Evolutionary conservation across 1,140 invertebrate genomes (phyloP), one percentile per base, ranked within the genome.

Genomic region (Zaprionus africanus): DNA sequence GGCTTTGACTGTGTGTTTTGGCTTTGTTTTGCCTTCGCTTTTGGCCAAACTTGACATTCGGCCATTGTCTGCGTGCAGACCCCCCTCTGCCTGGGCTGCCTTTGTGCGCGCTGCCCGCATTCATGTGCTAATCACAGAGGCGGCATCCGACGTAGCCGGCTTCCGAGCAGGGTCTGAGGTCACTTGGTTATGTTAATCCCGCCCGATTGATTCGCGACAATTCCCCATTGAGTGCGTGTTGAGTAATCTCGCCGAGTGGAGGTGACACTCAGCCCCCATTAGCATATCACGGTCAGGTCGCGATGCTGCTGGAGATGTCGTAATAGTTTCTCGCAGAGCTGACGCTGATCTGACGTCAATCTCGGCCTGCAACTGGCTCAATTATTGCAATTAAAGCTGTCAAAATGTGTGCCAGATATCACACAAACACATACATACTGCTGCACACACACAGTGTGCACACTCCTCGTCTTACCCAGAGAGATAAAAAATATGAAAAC

Each of bases 381-480:
- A 84, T 83, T 72, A 76, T 75, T 87, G 70, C 78, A 87, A 87
- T 87, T 88, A 87, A 79, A 72, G 67, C 67, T 80, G 80, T 80
- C 81, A 78, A 84, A 88, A 79, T 76, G 59, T 78, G 65, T 79
- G 81, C 58, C 86, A 78, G 69, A 62, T 59, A 77, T 53, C 26
- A 53, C 41, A 38, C 38, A 31, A 5, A 38, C 31, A 38, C 56
- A n/a, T n/a, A n/a, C n/a, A n/a, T n/a, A n/a, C n/a, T n/a, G n/a
- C 7, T n/a, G 17, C 41, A 43, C 41, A 17, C n/a, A 43, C 41
- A 17, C 0, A n/a, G 6, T n/a, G 38, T n/a, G 15, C n/a, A 46
- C 41, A 46, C 41, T 17, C 15, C 41, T n/a, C 15, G 41, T 9
- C 43, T 26, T 26, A 26, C 4, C 28, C 9, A 11, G 17, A 19